A percentile compares a stretch with the other conserved stretches of the same genome.
These are phyloP conservation scores for Drosophila lacteicornis DNA, from an alignment of 1,140 invertebrate genomes.

Conservation along the genomic window DNA sequence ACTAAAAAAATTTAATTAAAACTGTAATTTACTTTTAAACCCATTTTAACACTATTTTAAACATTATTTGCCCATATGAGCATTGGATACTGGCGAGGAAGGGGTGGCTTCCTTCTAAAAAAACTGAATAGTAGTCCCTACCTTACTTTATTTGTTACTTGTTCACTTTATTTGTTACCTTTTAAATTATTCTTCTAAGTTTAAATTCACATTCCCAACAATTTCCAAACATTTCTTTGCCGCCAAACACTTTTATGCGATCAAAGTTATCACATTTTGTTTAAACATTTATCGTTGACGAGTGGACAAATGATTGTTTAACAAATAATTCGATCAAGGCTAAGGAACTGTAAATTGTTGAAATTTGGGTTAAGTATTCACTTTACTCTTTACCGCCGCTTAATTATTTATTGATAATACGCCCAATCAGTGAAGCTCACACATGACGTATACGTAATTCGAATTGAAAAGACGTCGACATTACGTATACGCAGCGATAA, in stretches of 20 bases:
- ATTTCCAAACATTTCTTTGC: too few species aligned
- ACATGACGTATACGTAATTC: slow-evolving; percentile 66
- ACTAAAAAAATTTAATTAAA: too few species aligned
- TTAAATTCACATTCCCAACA: neutral
- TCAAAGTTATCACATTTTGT: neutral
- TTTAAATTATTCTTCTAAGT: too few species aligned
- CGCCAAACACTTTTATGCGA: neutral
- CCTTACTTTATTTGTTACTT: too few species aligned
- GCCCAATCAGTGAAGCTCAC: slow-evolving; percentile 23
- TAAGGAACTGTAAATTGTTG: neutral
- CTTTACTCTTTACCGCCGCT: slow-evolving; percentile 14
- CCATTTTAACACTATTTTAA: too few species aligned
- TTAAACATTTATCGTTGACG: slow-evolving; percentile 6
- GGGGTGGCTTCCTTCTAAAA: too few species aligned
- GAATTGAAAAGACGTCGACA: slow-evolving; percentile 36
- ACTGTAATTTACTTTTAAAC: too few species aligned
- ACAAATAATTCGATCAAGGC: slow-evolving; percentile 17
- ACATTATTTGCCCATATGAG: too few species aligned
- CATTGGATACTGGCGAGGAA: too few species aligned
- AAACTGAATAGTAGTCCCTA: too few species aligned
- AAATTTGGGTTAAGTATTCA: slow-evolving; percentile 40
- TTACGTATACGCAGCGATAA: slow-evolving; percentile 74
- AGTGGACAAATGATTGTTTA: slow-evolving; percentile 6
- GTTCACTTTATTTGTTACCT: too few species aligned
- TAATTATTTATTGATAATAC: slow-evolving; percentile 36